Percentiles rank a stretch among this genome's conserved stretches.
Evolutionary conservation across 2,113 vertebrate species (phyloP).

Genomic region (Chrysemys picta): DNA sequence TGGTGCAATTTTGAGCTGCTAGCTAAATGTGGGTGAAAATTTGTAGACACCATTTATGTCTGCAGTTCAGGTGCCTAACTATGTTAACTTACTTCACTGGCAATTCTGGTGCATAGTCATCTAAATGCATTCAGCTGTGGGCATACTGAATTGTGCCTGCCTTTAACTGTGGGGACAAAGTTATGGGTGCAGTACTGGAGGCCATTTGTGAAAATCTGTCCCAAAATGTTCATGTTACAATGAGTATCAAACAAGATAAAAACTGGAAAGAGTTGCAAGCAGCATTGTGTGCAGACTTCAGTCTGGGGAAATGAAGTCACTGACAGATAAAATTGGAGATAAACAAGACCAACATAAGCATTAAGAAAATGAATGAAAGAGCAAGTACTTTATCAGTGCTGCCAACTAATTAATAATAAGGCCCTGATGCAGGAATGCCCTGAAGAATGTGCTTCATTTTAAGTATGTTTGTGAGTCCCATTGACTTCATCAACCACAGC

Average conservation of each 20-base stretch:
- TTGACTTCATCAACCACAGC: background rate
- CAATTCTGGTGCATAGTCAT: background rate
- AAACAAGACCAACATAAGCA: too few species aligned
- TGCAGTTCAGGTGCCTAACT: background rate
- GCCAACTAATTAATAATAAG: background rate
- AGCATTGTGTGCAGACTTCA: background rate
- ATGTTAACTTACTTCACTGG: background rate
- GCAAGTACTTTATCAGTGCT: background rate
- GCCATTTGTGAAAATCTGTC: background rate
- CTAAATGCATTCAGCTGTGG: background rate
- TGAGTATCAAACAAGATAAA: background rate
- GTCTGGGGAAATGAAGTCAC: background rate
- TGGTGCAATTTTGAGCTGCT: background rate
- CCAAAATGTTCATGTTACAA: background rate
- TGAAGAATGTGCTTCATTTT: background rate
- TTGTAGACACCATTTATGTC: background rate
- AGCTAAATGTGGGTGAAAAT: background rate
- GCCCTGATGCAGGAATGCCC: background rate
- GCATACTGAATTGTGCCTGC: background rate
- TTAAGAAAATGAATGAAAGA: background rate
- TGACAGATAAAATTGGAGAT: background rate
- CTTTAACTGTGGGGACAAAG: accelerated
- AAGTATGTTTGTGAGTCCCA: background rate
- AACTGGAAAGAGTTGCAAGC: background rate
- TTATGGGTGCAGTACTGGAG: background rate